Percentiles rank a stretch among this genome's conserved stretches.
Evolutionary conservation across 2,888 invertebrate species (phyloP).

Genomic region (Ennomos fuscantarius): DNA sequence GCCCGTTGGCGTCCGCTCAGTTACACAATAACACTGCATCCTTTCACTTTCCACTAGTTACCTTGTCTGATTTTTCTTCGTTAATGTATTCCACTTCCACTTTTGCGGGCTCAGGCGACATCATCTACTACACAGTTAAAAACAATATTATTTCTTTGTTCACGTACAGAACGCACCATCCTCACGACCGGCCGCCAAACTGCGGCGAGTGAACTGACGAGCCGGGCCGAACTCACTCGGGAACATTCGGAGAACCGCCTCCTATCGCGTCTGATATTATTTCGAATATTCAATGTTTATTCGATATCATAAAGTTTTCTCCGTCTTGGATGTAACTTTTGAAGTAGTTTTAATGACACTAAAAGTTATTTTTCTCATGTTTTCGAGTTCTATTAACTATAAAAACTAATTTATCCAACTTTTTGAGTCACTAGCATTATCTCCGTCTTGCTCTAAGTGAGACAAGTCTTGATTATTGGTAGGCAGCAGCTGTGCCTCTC

Average conservation of each 20-base stretch:
- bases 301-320: slow-evolving; percentile 10
- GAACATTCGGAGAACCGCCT: slow-evolving; percentile 81
- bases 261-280: slow-evolving; percentile 76
- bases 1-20: slow-evolving; percentile 81
- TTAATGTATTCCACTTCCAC: slow-evolving; percentile 80
- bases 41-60: slow-evolving; percentile 70
- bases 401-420: slow-evolving; percentile 26
- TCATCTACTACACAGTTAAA: slow-evolving; percentile 78
- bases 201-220: slow-evolving; percentile 82
- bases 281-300: slow-evolving; percentile 53
- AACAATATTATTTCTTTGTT: slow-evolving; percentile 79
- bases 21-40: slow-evolving; percentile 79
- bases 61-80: slow-evolving; percentile 80
- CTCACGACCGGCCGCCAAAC: slow-evolving; percentile 84
- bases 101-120: slow-evolving; percentile 82
- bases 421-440: slow-evolving; percentile 51
- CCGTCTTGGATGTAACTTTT: background rate
- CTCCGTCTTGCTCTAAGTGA: slow-evolving; percentile 70
- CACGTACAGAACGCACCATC: slow-evolving; percentile 78
- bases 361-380: background rate
- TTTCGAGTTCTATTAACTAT: background rate
- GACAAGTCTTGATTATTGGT: slow-evolving; percentile 85
- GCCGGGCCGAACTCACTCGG: slow-evolving; percentile 68
- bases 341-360: background rate
- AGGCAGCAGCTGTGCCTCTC: slow-evolving; percentile 86